Conservation (phyloP, 2,113 vertebrate genomes). For the Hymenochirus boettgeri region DNA sequence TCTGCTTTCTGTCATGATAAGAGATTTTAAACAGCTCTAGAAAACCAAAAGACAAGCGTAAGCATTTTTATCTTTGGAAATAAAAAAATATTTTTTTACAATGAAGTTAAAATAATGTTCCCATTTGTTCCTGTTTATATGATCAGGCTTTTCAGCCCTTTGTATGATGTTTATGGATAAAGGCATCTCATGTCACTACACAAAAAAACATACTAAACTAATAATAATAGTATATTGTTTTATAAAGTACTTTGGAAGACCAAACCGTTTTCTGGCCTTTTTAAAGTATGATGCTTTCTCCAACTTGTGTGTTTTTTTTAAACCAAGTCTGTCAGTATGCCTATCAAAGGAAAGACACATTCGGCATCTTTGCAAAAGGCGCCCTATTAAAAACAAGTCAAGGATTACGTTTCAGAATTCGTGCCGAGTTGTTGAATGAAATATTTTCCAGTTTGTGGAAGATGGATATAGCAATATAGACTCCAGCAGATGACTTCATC, state of each 20-base stretch:
- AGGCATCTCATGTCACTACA: neutral
- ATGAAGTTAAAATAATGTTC: no score
- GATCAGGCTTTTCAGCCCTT: no score
- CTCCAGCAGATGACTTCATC: slow-evolving; percentile 36
- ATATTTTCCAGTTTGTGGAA: slow-evolving; percentile 33
- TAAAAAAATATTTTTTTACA: no score
- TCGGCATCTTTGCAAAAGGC: slow-evolving; percentile 8
- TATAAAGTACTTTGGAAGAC: neutral
- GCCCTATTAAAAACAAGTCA: slow-evolving; percentile 25
- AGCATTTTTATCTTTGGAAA: no score
- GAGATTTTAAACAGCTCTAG: no score
- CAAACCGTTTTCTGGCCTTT: neutral
- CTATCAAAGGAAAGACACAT: slow-evolving; percentile 13
- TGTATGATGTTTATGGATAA: neutral
- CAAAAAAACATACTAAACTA: neutral
- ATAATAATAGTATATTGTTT: neutral
- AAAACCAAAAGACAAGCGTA: no score
- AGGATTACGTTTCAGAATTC: slow-evolving; percentile 32
- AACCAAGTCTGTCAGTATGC: slow-evolving; percentile 16
- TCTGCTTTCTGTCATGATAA: no score
- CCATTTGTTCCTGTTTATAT: no score
- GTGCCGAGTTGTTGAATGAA: slow-evolving; percentile 29
- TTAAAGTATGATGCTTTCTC: neutral
- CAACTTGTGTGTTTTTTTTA: neutral
- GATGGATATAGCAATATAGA: slow-evolving; percentile 24